Evolutionary conservation across 1,140 invertebrate genomes (phyloP), one percentile per base, ranked within the genome.

Genomic region (Platorchestia sp.): DNA sequence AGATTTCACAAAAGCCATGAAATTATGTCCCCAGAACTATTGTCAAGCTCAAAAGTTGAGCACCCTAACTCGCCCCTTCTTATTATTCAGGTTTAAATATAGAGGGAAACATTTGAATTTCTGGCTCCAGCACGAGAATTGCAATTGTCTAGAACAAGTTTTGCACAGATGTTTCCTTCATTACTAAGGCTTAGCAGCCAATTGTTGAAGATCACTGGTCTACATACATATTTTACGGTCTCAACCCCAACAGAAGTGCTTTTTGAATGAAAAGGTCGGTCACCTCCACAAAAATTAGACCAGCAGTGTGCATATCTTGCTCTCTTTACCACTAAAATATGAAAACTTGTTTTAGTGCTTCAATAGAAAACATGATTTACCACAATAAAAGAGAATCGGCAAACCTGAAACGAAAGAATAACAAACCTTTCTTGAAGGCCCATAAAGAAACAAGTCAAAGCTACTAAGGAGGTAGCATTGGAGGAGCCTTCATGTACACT

Each of bases 401-500:
- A 75, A 75, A 3, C 59, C 7, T 75, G 3, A 36, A 75, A 75
- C 27, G 36, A 75, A 75, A 75, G 27, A 75, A 19, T 27, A 36
- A 27, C 7, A 75, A n/a, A 75, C 36, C 59, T 36, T 75, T 10
- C 10, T 22, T 75, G 36, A 36, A 75, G 14, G 27, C 7, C 59
- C 59, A 75, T 75, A 75, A 14, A 10, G 59, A 75, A 27, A 75
- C 6, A 51, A 86, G 86, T 41, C 86, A 86, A 86, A 19, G 36
- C 10, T 44, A 27, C 45, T 93, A 93, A 45, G 91, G 91, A 45
- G 91, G 91, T 19, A 44, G 91, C 91, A 93, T n/a, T 14, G 91
- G 41, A 93, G 91, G 41, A 44, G 91, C 91, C 19, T 44, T 42
- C 43, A 93, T 44, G 91, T 93, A 47, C 43, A 93, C 91, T 47